These are phyloP conservation scores for Rhyzopertha dominica DNA, from an alignment of 1,140 invertebrate genomes.

Conservation along the genomic window DNA sequence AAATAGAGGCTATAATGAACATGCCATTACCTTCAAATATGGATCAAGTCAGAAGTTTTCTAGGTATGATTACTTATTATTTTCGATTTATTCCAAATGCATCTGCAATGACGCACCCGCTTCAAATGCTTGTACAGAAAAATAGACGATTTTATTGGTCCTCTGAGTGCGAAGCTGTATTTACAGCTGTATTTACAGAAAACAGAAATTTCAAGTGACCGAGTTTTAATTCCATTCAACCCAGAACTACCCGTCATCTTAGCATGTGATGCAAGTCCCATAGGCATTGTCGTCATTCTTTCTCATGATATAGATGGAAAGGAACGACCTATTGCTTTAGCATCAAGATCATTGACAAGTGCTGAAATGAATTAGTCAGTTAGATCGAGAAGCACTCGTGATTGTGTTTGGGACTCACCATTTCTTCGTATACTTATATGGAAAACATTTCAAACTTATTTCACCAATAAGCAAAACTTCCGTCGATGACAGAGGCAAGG, in stretches of 20 bases:
- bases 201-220: conserved; percentile 25
- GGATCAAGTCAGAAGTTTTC: conserved; percentile 29
- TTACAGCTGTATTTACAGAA: conserved; percentile 28
- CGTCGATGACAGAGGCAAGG: conserved; percentile 24
- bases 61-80: conserved; percentile 38
- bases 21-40: conserved; percentile 28
- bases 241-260: conserved; percentile 8
- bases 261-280: conserved; percentile 4
- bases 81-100: conserved; percentile 30
- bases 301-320: conserved; percentile 3
- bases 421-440: conserved; percentile 30
- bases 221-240: conserved; percentile 19
- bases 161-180: conserved; percentile 20
- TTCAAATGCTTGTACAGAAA: conserved; percentile 24
- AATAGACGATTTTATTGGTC: conserved; percentile 20
- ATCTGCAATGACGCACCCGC: conserved; percentile 20
- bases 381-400: conserved; percentile 26
- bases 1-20: conserved; percentile 25
- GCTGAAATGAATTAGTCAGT: conserved; percentile 26
- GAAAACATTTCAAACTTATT: conserved; percentile 35
- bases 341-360: conserved; percentile 19
- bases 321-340: conserved; percentile 22
- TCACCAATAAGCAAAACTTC: conserved; percentile 28
- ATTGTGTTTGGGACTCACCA: conserved; percentile 25
- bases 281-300: not conserved